Evolutionary conservation across 2,888 invertebrate species (phyloP), one percentile per base, ranked within the genome.

Genomic region (Labia minor): DNA sequence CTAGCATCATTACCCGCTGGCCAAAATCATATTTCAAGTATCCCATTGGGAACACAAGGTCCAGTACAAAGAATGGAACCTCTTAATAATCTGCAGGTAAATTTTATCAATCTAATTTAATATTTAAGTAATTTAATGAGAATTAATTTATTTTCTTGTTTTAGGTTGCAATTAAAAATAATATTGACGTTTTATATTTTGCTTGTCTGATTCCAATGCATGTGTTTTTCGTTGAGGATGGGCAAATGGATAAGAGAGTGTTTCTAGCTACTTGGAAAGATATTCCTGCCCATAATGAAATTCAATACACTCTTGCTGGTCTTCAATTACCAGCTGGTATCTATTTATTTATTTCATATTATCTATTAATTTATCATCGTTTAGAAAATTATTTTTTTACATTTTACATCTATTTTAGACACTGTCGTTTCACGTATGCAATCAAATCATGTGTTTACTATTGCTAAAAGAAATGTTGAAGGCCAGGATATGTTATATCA

Each of bases 401-500:
- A n/a, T n/a, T n/a, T n/a, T n/a, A n/a, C n/a, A n/a, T n/a, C n/a
- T 33, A 19, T 63, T 65, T 49, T 74, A 84, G 98, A 99, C 81
- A 85, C 89, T 67, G 88, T 98, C 71, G 94, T 96, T 1, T 88
- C 89, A 72, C 95, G 95, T 78, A 91, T 99, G 89, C 90, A 94
- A 37, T 86, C 92, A 67, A 97, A 92, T 79, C 98, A 99, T 79
- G 88, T 99, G 1, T 98, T 95, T 76, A 99, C 98, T 0, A 97
- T 99, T 75, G 98, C 98, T 18, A 97, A 98, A 78, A 84, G 98
- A 21, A 97, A 95, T 77, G 97, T 99, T 0, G 99, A 99, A 79
- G 98, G 98, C 0, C 98, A 99, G 77, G 98, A 99, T 74, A 96
- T 99, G 95, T 82, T 99, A 1, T 99, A 99, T 80, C 98, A 99